Evolutionary conservation across 2,888 invertebrate genomes (phyloP).

Genomic region (Dysmachus trigonus): DNA sequence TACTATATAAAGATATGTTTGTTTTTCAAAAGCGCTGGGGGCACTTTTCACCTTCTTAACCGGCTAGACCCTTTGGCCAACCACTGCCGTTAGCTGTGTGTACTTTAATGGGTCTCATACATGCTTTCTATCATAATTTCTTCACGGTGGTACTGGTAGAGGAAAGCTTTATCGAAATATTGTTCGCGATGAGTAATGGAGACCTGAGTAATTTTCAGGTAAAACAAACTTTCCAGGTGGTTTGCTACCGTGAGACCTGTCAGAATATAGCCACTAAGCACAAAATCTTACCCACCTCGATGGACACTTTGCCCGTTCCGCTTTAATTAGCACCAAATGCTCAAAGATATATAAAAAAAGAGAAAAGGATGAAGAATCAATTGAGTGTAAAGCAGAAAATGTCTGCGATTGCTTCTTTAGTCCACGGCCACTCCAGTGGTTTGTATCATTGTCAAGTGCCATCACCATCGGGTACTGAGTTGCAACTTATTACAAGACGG

Average conservation of each 20-base stretch:
- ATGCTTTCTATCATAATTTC: neutral
- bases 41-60: no score
- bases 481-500: conserved; percentile 33
- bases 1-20: no score
- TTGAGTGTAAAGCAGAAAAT: conserved; percentile 31
- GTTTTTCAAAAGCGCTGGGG: no score
- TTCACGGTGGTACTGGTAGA: neutral
- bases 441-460: conserved; percentile 30
- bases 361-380: neutral
- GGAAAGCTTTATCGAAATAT: neutral
- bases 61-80: no score
- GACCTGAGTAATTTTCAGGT: neutral
- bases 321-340: conserved; percentile 13
- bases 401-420: neutral
- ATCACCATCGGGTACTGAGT: conserved; percentile 9
- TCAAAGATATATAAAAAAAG: neutral
- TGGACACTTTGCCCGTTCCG: neutral
- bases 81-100: neutral
- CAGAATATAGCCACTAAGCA: neutral
- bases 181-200: neutral
- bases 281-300: neutral
- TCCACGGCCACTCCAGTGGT: neutral
- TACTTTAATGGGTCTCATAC: neutral
- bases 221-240: neutral
- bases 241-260: neutral